These are phyloP conservation scores for Phoebastria nigripes DNA, from an alignment of 2,797 vertebrate species.

Conservation along the genomic window DNA sequence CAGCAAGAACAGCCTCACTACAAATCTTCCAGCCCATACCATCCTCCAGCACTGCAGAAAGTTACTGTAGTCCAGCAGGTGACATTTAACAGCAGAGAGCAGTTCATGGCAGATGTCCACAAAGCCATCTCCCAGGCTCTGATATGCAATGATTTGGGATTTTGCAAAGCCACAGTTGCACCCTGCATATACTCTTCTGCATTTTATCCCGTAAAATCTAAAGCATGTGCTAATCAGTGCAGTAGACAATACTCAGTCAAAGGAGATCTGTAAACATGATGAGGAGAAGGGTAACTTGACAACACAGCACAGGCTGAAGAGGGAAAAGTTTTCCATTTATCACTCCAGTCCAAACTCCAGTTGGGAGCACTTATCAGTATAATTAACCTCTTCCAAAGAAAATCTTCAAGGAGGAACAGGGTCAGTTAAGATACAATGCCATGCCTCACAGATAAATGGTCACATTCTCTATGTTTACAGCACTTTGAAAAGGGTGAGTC, in stretches of 20 bases:
- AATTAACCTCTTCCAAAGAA: not conserved
- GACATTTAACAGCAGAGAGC: not conserved
- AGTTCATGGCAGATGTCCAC: not conserved
- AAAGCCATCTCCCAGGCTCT: not conserved
- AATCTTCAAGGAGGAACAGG: not conserved
- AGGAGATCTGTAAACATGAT: not conserved
- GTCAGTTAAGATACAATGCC: not conserved
- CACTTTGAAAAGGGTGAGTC: not conserved
- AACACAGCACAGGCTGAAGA: not conserved
- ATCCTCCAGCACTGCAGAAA: not conserved
- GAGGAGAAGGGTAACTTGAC: not conserved
- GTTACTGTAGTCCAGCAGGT: not conserved
- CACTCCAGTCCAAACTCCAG: not conserved
- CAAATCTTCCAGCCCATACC: not conserved
- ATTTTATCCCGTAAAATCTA: not conserved
- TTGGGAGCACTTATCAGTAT: not conserved
- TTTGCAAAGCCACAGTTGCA: not conserved
- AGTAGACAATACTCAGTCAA: not conserved
- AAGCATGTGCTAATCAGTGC: not conserved
- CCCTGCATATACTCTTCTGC: not conserved
- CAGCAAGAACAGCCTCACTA: not conserved
- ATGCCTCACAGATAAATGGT: not conserved
- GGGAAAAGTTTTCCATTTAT: too few relatives aligned
- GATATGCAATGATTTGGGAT: not conserved
- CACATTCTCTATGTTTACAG: not conserved